Evolutionary conservation across 2,888 invertebrate species (phyloP).

Genomic region (Cacoxenus indagator): DNA sequence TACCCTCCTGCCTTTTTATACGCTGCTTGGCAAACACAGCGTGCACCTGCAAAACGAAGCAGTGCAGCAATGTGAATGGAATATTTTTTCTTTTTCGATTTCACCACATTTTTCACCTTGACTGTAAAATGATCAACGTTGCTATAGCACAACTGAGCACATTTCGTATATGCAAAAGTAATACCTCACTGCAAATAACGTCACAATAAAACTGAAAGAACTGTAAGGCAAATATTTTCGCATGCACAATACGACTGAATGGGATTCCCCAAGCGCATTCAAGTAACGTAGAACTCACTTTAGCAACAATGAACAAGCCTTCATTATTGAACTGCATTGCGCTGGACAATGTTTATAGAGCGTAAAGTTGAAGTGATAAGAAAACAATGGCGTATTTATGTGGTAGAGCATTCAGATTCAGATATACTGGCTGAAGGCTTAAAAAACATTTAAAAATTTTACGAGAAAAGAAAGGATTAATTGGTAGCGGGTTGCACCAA

Average conservation of each 20-base stretch:
- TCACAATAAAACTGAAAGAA: not conserved
- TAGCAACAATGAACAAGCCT: too few relatives aligned
- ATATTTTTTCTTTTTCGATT: not conserved
- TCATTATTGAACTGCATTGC: conserved; percentile 10
- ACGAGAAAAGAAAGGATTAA: too few relatives aligned
- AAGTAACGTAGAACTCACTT: too few relatives aligned
- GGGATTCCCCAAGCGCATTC: too few relatives aligned
- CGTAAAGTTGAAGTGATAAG: not conserved
- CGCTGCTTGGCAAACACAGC: too few relatives aligned
- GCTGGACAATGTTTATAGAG: not conserved
- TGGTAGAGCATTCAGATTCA: not conserved
- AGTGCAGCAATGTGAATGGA: too few relatives aligned
- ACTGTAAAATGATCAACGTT: not conserved
- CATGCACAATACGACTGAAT: conserved; percentile 6
- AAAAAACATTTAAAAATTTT: not conserved
- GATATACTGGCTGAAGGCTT: not conserved
- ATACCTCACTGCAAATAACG: not conserved
- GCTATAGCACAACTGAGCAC: not conserved
- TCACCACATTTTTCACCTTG: not conserved
- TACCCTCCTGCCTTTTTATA: too few relatives aligned
- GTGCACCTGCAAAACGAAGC: too few relatives aligned
- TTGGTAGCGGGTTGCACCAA: too few relatives aligned
- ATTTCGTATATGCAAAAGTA: not conserved
- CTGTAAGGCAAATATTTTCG: not conserved
- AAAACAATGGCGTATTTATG: not conserved